phyloP scores from a whole-genome alignment of 1,140 invertebrate species.

The Tribolium castaneum region DNA sequence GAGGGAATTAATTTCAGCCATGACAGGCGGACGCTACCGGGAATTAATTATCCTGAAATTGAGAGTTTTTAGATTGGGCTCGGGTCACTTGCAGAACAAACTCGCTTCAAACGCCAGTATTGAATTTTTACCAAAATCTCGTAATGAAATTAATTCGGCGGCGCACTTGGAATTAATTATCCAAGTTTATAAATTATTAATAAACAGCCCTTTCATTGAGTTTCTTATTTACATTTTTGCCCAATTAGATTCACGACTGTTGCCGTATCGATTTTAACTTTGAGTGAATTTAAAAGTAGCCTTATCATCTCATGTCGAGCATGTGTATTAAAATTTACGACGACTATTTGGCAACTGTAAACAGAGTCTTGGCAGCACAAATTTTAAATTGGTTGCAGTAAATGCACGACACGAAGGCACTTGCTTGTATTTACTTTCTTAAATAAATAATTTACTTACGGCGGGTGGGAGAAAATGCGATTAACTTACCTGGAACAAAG shows the following conservation, averaged over 20 bases:
- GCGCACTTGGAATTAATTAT: background rate
- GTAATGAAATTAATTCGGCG: background rate
- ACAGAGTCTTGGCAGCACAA: constrained; percentile 30
- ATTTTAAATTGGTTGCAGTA: constrained; percentile 32
- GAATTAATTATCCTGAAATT: constrained; percentile 12
- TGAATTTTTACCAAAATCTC: too few species aligned
- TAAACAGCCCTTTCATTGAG: background rate
- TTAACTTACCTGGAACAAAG: constrained; percentile 15
- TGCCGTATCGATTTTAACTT: background rate
- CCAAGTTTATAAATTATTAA: background rate
- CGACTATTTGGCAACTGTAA: constrained; percentile 34
- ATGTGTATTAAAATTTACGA: constrained; percentile 17
- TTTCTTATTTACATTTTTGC: constrained; percentile 22
- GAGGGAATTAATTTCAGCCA: background rate
- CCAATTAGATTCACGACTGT: background rate
- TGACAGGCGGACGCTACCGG: background rate
- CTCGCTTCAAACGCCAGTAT: too few species aligned
- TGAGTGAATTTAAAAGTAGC: background rate
- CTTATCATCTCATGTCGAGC: constrained; percentile 6
- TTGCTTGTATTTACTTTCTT: background rate
- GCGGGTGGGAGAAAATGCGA: background rate
- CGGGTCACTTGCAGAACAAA: too few species aligned
- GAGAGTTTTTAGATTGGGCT: background rate
- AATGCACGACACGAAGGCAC: too few species aligned
- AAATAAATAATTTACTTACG: constrained; percentile 11